Conservation (phyloP, 2,888 invertebrate species). For the Agrotis exclamationis region DNA sequence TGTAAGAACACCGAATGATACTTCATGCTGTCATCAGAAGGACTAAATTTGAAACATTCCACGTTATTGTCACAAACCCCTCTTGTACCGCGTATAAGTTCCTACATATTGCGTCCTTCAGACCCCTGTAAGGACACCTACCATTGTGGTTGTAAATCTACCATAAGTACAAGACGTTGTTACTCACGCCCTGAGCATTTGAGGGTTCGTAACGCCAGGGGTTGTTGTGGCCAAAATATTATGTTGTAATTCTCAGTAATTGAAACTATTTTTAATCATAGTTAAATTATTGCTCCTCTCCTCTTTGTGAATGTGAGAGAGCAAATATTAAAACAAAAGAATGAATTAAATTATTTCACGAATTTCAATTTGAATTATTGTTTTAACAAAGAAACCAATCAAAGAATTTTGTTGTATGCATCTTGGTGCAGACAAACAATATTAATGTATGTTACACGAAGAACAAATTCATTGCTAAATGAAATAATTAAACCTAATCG, state of each 20-base stretch:
- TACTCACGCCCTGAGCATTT: slow-evolving; percentile 11
- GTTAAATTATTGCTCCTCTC: neutral
- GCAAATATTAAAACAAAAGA: no score
- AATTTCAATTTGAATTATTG: neutral
- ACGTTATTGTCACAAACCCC: slow-evolving; percentile 9
- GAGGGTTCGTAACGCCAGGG: neutral
- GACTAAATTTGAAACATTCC: slow-evolving; percentile 16
- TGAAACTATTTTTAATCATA: neutral
- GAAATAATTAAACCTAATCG: no score
- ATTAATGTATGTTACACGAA: no score
- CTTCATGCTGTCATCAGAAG: slow-evolving; percentile 9
- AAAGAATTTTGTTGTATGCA: no score
- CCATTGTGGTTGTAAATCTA: slow-evolving; percentile 31
- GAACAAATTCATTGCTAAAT: no score
- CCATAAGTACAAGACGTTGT: slow-evolving; percentile 24
- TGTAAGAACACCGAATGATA: neutral
- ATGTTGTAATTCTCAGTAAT: neutral
- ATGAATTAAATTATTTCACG: neutral
- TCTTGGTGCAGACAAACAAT: no score
- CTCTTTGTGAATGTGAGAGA: slow-evolving; percentile 7
- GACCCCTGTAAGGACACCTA: slow-evolving; percentile 11
- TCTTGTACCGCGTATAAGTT: neutral
- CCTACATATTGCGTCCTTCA: slow-evolving; percentile 12
- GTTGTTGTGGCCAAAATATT: slow-evolving; percentile 22
- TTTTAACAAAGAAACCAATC: no score